Evolutionary conservation across 2,888 invertebrate species (phyloP).

Genomic region (Lucinisca nassula): DNA sequence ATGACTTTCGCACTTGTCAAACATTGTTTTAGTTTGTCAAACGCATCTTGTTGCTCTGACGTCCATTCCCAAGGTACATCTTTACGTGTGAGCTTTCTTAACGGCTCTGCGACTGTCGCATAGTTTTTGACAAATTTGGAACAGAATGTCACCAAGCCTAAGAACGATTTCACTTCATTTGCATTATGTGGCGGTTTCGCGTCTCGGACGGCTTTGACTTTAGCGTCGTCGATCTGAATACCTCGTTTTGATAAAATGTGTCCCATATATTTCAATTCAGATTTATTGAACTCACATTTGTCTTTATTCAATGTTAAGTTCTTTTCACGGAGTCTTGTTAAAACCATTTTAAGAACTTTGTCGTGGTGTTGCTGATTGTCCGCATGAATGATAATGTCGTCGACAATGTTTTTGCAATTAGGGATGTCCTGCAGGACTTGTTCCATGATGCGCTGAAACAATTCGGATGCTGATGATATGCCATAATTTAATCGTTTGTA

Average conservation of each 20-base stretch:
- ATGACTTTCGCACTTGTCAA: slow-evolving; percentile 18
- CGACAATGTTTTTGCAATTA: slow-evolving; percentile 17
- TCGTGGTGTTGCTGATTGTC: slow-evolving; percentile 12
- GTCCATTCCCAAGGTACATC: slow-evolving; percentile 4
- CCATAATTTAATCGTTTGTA: slow-evolving; percentile 23
- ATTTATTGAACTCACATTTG: slow-evolving; percentile 24
- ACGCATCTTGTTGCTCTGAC: not conserved
- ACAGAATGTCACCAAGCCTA: slow-evolving; percentile 16
- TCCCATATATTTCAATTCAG: slow-evolving; percentile 12
- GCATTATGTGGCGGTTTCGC: slow-evolving; percentile 8
- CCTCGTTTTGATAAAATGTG: slow-evolving; percentile 7
- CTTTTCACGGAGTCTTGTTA: slow-evolving; percentile 9
- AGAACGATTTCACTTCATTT: not conserved
- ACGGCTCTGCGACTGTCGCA: slow-evolving; percentile 15
- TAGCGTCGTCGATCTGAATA: not conserved
- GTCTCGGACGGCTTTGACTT: slow-evolving; percentile 13
- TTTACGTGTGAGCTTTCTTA: slow-evolving; percentile 32
- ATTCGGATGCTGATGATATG: slow-evolving; percentile 47
- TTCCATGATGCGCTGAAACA: slow-evolving; percentile 24
- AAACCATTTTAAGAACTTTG: not conserved
- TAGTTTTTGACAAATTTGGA: slow-evolving; percentile 22
- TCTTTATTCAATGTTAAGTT: slow-evolving; percentile 12
- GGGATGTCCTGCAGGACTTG: slow-evolving; percentile 12
- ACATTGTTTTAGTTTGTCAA: not conserved
- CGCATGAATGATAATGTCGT: slow-evolving; percentile 27